These are phyloP conservation scores for Eurystomus gularis DNA, from an alignment of 2,113 vertebrate species.

Conservation along the genomic window DNA sequence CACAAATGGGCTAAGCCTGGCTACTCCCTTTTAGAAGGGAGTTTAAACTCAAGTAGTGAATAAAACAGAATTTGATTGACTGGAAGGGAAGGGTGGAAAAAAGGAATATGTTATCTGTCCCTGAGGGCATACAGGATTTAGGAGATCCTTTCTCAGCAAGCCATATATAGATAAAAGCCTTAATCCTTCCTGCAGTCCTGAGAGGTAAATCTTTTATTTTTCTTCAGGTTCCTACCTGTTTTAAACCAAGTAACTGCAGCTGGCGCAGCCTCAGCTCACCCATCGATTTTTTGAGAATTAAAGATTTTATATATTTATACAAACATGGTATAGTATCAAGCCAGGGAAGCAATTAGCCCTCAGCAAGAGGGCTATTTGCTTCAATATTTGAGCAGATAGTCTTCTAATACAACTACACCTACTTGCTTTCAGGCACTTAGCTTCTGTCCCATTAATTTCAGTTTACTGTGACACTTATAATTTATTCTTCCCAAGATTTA, in stretches of 20 bases:
- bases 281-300: background rate
- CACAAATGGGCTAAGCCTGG: background rate
- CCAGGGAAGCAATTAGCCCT: background rate
- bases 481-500: constrained; percentile 27
- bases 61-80: background rate
- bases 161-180: background rate
- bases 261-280: background rate
- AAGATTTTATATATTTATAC: background rate
- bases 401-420: background rate
- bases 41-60: background rate
- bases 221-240: background rate
- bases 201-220: background rate
- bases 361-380: background rate
- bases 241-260: background rate
- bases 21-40: background rate
- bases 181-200: background rate
- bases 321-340: background rate
- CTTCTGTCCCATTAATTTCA: background rate
- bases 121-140: background rate
- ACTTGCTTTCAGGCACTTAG: background rate
- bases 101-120: background rate
- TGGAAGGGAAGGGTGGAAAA: background rate
- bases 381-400: background rate
- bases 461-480: background rate
- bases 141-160: background rate